These are phyloP conservation scores for Pristis pectinata DNA, from an alignment of 2,797 vertebrate species.

Conservation along the genomic window DNA sequence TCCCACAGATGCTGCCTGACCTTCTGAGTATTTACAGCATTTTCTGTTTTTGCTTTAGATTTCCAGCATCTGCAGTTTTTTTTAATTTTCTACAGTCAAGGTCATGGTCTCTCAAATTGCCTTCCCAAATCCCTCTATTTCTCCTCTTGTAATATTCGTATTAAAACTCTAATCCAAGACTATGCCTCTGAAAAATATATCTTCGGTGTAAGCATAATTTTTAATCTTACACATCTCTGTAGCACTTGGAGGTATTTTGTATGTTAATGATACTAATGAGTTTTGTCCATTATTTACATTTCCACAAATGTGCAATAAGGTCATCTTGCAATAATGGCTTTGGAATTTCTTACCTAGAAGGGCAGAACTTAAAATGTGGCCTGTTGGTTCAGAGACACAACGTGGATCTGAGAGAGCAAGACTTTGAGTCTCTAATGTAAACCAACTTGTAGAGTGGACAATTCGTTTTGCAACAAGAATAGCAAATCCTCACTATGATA, in stretches of 20 bases:
- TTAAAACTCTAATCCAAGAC: background rate
- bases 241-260: background rate
- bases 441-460: background rate
- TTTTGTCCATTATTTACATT: background rate
- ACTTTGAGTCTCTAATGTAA: background rate
- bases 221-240: background rate
- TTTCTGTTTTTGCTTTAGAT: too few species aligned
- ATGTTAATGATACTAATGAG: background rate
- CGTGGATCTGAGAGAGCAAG: background rate
- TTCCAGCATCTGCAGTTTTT: too few species aligned
- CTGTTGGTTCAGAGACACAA: too few species aligned
- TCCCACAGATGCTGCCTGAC: too few species aligned
- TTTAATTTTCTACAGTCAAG: too few species aligned
- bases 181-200: background rate
- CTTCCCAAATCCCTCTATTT: background rate
- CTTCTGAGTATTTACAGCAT: too few species aligned
- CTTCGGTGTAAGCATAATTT: background rate
- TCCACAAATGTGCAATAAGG: background rate
- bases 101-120: background rate
- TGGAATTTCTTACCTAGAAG: background rate
- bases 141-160: background rate
- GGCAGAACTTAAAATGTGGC: background rate
- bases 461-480: constrained; percentile 10
- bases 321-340: constrained; percentile 19
- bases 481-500: constrained; percentile 11